A percentile compares a stretch with the other conserved stretches of the same genome.
phyloP scores from a whole-genome alignment of 1,140 invertebrate genomes.

The Pseudomyrmex sp. region DNA sequence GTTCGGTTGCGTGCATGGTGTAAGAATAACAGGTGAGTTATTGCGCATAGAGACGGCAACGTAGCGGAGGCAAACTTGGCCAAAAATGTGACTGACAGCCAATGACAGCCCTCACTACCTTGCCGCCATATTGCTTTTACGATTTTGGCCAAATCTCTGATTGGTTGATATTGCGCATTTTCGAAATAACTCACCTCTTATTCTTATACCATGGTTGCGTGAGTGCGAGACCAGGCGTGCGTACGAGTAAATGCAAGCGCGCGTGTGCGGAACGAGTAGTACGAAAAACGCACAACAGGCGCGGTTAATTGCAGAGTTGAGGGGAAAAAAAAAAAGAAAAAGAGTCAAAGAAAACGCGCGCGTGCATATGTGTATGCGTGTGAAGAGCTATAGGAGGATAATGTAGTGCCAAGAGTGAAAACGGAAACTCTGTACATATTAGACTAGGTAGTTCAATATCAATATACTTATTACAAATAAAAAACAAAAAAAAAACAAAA shows the following conservation, averaged over 20 bases:
- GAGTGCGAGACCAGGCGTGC: constrained; percentile 31
- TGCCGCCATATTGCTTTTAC: no score
- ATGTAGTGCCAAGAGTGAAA: constrained; percentile 82
- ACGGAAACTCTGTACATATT: constrained; percentile 82
- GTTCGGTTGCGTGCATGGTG: constrained; percentile 26
- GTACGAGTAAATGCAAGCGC: constrained; percentile 57
- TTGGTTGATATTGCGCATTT: no score
- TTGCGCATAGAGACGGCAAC: no score
- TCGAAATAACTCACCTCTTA: no score
- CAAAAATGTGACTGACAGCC: no score
- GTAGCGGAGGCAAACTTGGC: no score
- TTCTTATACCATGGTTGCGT: not conserved
- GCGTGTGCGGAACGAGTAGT: constrained; percentile 45
- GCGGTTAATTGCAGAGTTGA: constrained; percentile 53
- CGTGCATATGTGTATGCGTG: constrained; percentile 40
- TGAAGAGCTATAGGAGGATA: constrained; percentile 61
- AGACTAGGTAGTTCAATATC: constrained; percentile 84
- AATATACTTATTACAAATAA: constrained; percentile 82
- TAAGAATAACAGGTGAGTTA: no score
- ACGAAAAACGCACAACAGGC: constrained; percentile 40
- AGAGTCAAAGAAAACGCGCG: constrained; percentile 13
- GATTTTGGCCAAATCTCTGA: no score
- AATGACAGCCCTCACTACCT: no score
- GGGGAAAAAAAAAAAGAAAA: constrained; percentile 39
- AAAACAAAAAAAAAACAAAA: constrained; percentile 63